Conservation (phyloP, 2,888 invertebrate species). For the Orthosia gothica region DNA sequence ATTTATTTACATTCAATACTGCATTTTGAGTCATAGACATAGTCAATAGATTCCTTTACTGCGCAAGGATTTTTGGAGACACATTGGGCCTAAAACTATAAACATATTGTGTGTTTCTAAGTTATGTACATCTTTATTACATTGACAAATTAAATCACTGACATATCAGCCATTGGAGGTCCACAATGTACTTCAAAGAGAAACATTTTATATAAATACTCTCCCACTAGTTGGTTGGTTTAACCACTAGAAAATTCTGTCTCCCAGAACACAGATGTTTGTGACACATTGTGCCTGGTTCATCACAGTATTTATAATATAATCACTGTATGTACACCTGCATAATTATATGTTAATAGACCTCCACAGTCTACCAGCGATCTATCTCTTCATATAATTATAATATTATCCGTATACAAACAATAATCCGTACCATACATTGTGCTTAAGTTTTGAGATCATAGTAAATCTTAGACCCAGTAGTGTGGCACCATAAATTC, state of each 20-base stretch:
- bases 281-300: neutral
- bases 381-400: conserved; percentile 29
- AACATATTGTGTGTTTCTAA: conserved; percentile 32
- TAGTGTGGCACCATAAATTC: conserved; percentile 57
- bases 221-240: neutral
- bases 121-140: conserved; percentile 48
- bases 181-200: neutral
- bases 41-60: conserved; percentile 24
- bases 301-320: neutral
- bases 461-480: conserved; percentile 54
- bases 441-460: conserved; percentile 60
- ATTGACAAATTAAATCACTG: conserved; percentile 38
- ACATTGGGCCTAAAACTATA: conserved; percentile 45
- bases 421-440: conserved; percentile 46
- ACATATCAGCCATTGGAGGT: conserved; percentile 27
- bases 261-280: neutral
- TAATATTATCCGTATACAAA: conserved; percentile 39
- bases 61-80: conserved; percentile 26
- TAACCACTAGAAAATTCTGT: neutral
- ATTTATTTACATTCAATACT: conserved; percentile 74
- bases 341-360: neutral
- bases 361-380: conserved; percentile 28
- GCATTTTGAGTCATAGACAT: conserved; percentile 61
- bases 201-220: neutral
- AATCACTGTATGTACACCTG: neutral